A percentile compares a stretch with the other conserved stretches of the same genome.
phyloP scores from a whole-genome alignment of 2,113 vertebrate species.

The Dicentrarchus labrax region DNA sequence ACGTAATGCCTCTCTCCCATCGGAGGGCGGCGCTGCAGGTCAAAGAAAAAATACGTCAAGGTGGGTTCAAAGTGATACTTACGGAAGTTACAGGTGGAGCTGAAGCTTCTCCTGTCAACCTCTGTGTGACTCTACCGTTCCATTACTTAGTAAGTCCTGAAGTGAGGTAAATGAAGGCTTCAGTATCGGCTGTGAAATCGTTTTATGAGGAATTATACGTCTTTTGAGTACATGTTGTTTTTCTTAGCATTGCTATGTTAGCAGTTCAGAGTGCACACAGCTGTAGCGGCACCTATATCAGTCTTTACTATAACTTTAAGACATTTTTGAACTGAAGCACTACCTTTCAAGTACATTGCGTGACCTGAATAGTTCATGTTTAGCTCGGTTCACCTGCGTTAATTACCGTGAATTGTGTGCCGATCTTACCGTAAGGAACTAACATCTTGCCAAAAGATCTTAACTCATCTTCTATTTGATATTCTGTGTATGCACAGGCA shows the following conservation, averaged over 20 bases:
- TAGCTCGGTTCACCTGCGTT: background rate
- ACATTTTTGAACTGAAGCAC: background rate
- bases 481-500: background rate
- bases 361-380: background rate
- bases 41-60: background rate
- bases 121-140: rapidly evolving
- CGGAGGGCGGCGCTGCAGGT: constrained; percentile 20
- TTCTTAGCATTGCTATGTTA: constrained; percentile 6
- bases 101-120: rapidly evolving
- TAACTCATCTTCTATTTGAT: rapidly evolving
- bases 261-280: constrained; percentile 5
- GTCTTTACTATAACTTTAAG: background rate
- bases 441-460: background rate
- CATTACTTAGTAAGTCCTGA: background rate
- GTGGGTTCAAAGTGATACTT: background rate
- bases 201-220: background rate
- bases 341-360: background rate
- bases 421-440: background rate
- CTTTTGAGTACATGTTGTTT: background rate
- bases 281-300: background rate
- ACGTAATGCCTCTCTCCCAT: background rate
- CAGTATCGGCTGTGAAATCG: background rate
- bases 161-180: background rate
- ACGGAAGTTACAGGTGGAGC: background rate
- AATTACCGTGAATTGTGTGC: rapidly evolving